Conservation (phyloP, 2,888 invertebrate genomes). For the Acanthacorydalis orientalis region DNA sequence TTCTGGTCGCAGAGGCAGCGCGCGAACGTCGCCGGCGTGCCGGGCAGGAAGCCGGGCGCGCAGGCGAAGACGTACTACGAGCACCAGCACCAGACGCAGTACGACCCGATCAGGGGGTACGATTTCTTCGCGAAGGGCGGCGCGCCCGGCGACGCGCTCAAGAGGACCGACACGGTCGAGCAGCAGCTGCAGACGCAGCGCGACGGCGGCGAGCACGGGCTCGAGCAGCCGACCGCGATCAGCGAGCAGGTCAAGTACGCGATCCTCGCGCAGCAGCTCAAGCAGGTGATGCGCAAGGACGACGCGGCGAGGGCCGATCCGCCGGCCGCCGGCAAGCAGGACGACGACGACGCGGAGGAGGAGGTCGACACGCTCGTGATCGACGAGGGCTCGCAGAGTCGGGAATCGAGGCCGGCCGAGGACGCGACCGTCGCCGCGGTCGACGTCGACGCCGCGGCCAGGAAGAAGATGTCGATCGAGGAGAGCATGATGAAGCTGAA, state of each 20-base stretch:
- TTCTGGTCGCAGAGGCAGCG: conserved; percentile 69
- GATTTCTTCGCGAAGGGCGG: too few relatives aligned
- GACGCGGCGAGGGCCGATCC: conserved; percentile 9
- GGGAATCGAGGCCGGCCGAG: neutral
- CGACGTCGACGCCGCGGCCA: neutral
- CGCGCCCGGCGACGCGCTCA: neutral
- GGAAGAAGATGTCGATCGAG: conserved; percentile 3
- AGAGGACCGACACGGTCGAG: too few relatives aligned
- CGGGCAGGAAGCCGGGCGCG: conserved; percentile 29
- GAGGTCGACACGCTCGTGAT: conserved; percentile 51
- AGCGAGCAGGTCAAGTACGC: conserved; percentile 59
- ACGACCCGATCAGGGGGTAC: neutral
- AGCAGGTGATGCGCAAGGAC: conserved; percentile 29
- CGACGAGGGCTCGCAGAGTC: conserved; percentile 32
- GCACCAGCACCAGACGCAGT: neutral
- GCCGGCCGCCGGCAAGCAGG: neutral
- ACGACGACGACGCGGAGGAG: conserved; percentile 29
- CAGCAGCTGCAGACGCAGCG: neutral
- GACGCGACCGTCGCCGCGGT: neutral
- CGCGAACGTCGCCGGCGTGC: conserved; percentile 27
- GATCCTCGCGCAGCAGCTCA: conserved; percentile 60
- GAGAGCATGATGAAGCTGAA: conserved; percentile 14
- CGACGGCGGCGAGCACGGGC: neutral
- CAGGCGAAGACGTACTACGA: neutral
- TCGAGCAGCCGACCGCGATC: conserved; percentile 18